These are phyloP conservation scores for Orchesella cincta DNA, from an alignment of 1,140 invertebrate species.

Conservation along the genomic window DNA sequence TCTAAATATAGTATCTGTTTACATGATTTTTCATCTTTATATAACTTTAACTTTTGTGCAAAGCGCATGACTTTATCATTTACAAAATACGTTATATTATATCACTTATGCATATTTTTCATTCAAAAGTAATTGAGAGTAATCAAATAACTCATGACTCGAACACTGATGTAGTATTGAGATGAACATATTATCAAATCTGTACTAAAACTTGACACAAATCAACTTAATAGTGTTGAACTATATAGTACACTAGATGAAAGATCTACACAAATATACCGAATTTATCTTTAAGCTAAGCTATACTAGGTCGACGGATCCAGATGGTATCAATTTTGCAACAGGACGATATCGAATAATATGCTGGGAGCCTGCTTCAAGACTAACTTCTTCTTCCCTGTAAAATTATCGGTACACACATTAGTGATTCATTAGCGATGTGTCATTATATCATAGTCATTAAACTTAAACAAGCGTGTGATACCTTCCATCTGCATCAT, in stretches of 20 bases:
- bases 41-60: too few species aligned
- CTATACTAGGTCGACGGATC: slow-evolving; percentile 27
- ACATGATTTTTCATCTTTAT: too few species aligned
- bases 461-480: background rate
- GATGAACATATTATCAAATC: too few species aligned
- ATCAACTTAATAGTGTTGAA: too few species aligned
- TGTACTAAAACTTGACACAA: too few species aligned
- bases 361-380: slow-evolving; percentile 26
- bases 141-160: too few species aligned
- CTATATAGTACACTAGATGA: background rate
- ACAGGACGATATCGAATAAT: slow-evolving; percentile 40
- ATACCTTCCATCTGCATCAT: slow-evolving; percentile 41
- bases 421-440: background rate
- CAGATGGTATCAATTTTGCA: slow-evolving; percentile 24
- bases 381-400: slow-evolving; percentile 25
- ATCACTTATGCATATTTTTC: too few species aligned
- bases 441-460: background rate
- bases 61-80: too few species aligned
- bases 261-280: background rate
- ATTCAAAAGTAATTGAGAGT: too few species aligned
- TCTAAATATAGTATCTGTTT: too few species aligned
- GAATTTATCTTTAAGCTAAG: background rate
- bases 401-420: background rate
- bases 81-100: too few species aligned
- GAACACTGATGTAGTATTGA: too few species aligned